phyloP scores from a whole-genome alignment of 1,140 invertebrate species.

The Drosophila melanica region DNA sequence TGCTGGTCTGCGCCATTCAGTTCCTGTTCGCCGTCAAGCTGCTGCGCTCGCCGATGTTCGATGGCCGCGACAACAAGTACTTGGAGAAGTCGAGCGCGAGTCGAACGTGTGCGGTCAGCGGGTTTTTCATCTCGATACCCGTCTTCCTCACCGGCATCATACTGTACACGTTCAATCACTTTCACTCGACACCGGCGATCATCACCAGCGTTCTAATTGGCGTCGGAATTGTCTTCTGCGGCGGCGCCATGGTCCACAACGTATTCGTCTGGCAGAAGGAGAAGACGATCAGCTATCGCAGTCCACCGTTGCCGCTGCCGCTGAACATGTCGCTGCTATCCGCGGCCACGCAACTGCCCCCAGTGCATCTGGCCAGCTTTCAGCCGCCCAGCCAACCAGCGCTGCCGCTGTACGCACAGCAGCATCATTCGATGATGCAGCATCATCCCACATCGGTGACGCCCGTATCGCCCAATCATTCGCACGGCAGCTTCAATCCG shows the following conservation, averaged over 20 bases:
- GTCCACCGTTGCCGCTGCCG: conserved; percentile 68
- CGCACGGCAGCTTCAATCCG: conserved; percentile 82
- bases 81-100: conserved; percentile 95
- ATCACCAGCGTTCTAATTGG: conserved; percentile 95
- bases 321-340: conserved; percentile 55
- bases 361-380: conserved; percentile 42
- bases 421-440: conserved; percentile 45
- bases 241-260: conserved; percentile 96
- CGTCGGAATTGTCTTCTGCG: conserved; percentile 95
- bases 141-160: conserved; percentile 96
- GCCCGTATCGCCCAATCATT: conserved; percentile 82
- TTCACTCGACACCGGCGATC: conserved; percentile 95
- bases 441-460: conserved; percentile 76
- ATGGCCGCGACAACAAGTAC: conserved; percentile 92
- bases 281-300: conserved; percentile 86
- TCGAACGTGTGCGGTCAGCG: conserved; percentile 94
- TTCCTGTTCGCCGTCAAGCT: conserved; percentile 96
- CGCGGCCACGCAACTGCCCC: conserved; percentile 22
- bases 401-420: conserved; percentile 71
- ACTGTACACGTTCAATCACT: conserved; percentile 95
- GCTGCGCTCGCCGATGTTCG: conserved; percentile 89
- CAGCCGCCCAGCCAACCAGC: neutral
- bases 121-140: conserved; percentile 96
- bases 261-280: conserved; percentile 97
- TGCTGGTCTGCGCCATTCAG: conserved; percentile 96